A percentile compares a stretch with the other conserved stretches of the same genome.
Evolutionary conservation across 2,888 invertebrate species (phyloP).

Genomic region (Pasiphila rectangulata): DNA sequence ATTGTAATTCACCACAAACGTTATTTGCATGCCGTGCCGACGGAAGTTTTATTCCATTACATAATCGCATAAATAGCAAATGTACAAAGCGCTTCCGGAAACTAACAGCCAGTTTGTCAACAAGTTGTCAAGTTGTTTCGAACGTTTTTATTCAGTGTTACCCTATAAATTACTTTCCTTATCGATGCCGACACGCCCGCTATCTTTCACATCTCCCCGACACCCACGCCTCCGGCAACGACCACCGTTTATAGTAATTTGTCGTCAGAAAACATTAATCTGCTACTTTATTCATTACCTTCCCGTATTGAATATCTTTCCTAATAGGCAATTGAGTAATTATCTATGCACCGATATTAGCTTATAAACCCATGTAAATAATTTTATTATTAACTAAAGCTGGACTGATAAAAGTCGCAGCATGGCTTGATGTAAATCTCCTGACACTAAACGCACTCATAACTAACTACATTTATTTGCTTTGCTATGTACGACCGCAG

Average conservation of each 20-base stretch:
- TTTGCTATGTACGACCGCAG: too few relatives aligned
- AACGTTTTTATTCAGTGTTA: conserved; percentile 42
- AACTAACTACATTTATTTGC: too few relatives aligned
- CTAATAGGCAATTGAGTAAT: conserved; percentile 28
- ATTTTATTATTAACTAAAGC: too few relatives aligned
- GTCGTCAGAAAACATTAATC: conserved; percentile 51
- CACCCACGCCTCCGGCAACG: conserved; percentile 56
- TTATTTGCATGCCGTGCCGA: conserved; percentile 30
- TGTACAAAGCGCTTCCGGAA: conserved; percentile 27
- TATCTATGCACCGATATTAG: conserved; percentile 23
- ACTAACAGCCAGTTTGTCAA: conserved; percentile 9
- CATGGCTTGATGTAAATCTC: too few relatives aligned
- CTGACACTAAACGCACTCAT: too few relatives aligned
- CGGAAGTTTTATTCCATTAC: conserved; percentile 24
- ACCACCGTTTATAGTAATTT: conserved; percentile 61
- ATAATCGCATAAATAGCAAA: conserved; percentile 29
- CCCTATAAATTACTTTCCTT: conserved; percentile 55
- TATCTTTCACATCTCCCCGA: conserved; percentile 57
- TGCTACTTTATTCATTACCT: conserved; percentile 44
- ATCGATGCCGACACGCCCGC: conserved; percentile 55
- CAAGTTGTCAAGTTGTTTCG: conserved; percentile 31
- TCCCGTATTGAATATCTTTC: conserved; percentile 42
- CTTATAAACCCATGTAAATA: conserved; percentile 32
- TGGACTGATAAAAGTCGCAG: too few relatives aligned
- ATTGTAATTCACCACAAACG: conserved; percentile 25